Evolutionary conservation across 2,113 vertebrate genomes (phyloP).

Genomic region (Gavialis gangeticus): DNA sequence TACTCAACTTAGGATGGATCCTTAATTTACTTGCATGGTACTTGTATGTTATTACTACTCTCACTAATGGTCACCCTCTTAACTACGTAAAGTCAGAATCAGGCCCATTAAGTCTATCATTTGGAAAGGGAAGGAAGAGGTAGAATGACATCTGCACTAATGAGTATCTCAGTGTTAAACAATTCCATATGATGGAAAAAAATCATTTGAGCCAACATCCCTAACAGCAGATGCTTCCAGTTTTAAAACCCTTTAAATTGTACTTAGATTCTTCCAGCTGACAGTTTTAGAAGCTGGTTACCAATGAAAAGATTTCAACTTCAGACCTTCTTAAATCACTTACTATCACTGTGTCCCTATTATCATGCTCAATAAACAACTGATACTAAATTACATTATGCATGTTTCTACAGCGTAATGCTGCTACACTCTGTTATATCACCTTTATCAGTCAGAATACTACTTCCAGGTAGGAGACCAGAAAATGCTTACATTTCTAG

Average conservation of each 20-base stretch:
- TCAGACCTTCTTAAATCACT: not conserved
- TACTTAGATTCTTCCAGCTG: not conserved
- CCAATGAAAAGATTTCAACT: not conserved
- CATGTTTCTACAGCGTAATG: accelerated
- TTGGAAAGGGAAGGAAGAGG: not conserved
- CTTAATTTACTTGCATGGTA: not conserved
- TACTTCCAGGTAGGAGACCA: not conserved
- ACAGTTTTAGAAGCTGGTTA: not conserved
- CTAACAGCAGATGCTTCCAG: not conserved
- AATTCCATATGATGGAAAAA: not conserved
- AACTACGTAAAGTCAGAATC: slow-evolving; percentile 28
- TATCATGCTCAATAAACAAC: accelerated
- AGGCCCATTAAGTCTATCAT: slow-evolving; percentile 21
- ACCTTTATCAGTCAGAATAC: not conserved
- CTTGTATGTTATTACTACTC: not conserved
- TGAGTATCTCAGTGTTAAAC: not conserved
- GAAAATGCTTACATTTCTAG: not conserved
- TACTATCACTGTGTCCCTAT: not conserved
- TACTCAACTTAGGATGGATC: not conserved
- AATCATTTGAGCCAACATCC: not conserved
- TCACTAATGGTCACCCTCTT: slow-evolving; percentile 15
- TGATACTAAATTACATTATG: accelerated
- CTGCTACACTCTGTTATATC: accelerated
- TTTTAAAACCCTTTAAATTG: not conserved
- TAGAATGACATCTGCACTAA: not conserved